Conservation (phyloP, 1,140 invertebrate species). For the Phymorhynchus buccinoides region DNA sequence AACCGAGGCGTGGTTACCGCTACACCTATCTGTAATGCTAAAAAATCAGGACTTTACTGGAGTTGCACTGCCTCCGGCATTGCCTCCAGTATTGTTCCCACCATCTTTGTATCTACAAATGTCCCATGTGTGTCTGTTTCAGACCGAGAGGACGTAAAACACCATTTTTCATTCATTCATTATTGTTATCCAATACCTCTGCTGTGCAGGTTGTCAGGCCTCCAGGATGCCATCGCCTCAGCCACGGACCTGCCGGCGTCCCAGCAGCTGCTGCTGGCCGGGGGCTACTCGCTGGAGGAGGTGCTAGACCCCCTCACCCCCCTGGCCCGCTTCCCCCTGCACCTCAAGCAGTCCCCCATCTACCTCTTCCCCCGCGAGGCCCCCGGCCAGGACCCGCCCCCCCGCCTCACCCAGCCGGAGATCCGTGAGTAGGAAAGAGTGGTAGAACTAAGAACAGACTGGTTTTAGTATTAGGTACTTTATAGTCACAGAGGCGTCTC, state of each 20-base stretch:
- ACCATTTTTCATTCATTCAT: too few species aligned
- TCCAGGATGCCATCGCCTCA: slow-evolving; percentile 85
- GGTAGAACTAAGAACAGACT: too few species aligned
- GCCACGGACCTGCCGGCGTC: slow-evolving; percentile 86
- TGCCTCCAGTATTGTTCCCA: too few species aligned
- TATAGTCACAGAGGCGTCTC: too few species aligned
- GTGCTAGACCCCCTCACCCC: neutral
- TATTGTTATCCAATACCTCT: neutral
- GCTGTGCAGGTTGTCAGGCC: slow-evolving; percentile 76
- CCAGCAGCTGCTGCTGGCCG: slow-evolving; percentile 77
- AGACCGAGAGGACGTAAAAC: too few species aligned
- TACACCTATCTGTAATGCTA: too few species aligned
- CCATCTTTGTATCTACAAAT: too few species aligned
- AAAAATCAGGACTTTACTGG: too few species aligned
- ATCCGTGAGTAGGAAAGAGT: slow-evolving; percentile 44
- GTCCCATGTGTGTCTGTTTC: too few species aligned
- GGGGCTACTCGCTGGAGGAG: slow-evolving; percentile 23
- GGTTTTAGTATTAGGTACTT: too few species aligned
- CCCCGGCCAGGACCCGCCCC: neutral
- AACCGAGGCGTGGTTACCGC: too few species aligned
- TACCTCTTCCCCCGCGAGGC: slow-evolving; percentile 37
- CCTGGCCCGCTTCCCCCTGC: slow-evolving; percentile 26
- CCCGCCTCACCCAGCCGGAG: slow-evolving; percentile 22
- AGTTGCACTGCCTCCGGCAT: too few species aligned
- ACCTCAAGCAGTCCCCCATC: slow-evolving; percentile 17